A percentile compares a stretch with the other conserved stretches of the same genome.
phyloP scores from a whole-genome alignment of 2,797 vertebrate species.

The Falco novaeseelandiae region DNA sequence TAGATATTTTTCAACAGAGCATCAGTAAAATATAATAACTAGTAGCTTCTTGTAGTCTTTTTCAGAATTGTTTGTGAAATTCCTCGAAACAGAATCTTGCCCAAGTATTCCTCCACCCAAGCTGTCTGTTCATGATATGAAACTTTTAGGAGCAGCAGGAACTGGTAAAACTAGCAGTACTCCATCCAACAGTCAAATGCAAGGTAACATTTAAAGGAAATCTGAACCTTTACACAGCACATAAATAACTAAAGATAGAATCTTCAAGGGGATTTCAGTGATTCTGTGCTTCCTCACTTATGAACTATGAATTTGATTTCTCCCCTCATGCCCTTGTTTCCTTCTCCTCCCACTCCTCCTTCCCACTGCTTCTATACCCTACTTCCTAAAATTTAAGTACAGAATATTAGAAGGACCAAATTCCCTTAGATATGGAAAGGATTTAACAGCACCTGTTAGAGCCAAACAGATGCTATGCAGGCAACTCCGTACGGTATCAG shows the following conservation, averaged over 20 bases:
- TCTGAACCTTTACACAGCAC: background rate
- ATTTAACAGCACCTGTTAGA: background rate
- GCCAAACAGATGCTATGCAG: background rate
- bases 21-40: constrained; percentile 5
- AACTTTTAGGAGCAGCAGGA: constrained; percentile 82
- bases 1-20: background rate
- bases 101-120: constrained; percentile 87
- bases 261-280: background rate
- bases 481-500: background rate
- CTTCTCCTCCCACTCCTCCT: background rate
- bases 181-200: constrained; percentile 40
- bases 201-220: constrained; percentile 76
- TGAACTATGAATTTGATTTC: background rate
- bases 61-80: constrained; percentile 97
- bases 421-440: background rate
- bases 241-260: background rate
- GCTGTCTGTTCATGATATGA: constrained; percentile 86
- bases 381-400: background rate
- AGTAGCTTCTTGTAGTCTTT: constrained; percentile 85
- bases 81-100: constrained; percentile 93
- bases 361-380: background rate
- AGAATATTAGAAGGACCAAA: background rate
- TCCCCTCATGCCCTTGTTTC: background rate
- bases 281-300: background rate
- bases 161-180: constrained; percentile 57